Evolutionary conservation across 2,888 invertebrate genomes (phyloP).

Genomic region (Amphipoea oculea): DNA sequence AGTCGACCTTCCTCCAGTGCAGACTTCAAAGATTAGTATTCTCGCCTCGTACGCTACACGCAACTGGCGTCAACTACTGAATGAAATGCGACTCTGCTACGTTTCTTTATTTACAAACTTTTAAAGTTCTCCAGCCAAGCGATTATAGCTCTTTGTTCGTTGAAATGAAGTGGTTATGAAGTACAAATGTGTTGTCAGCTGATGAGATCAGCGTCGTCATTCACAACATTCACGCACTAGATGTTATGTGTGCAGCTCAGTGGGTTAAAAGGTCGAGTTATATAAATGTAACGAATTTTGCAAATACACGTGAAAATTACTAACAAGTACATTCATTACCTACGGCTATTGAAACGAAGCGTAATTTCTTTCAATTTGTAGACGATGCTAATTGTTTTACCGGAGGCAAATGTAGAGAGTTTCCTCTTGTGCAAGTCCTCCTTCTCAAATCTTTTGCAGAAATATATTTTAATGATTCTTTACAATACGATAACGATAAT

Average conservation of each 20-base stretch:
- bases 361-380: conserved; percentile 48
- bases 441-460: conserved; percentile 3
- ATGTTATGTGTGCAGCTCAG: conserved; percentile 80
- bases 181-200: conserved; percentile 53
- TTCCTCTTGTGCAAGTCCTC: conserved; percentile 20
- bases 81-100: conserved; percentile 75
- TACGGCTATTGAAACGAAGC: conserved; percentile 28
- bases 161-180: conserved; percentile 50
- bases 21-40: conserved; percentile 70
- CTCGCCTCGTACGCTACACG: conserved; percentile 65
- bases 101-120: conserved; percentile 69
- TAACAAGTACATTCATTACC: conserved; percentile 46
- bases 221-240: conserved; percentile 85
- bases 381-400: conserved; percentile 45
- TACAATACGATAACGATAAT: conserved; percentile 5
- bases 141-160: conserved; percentile 63
- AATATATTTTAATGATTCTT: conserved; percentile 27
- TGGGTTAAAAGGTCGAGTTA: conserved; percentile 85
- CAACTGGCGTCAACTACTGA: conserved; percentile 75
- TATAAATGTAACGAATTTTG: conserved; percentile 75
- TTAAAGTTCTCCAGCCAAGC: conserved; percentile 50
- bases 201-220: conserved; percentile 78
- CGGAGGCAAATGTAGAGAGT: conserved; percentile 24
- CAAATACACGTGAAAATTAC: conserved; percentile 64
- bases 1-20: conserved; percentile 31